phyloP scores from a whole-genome alignment of 2,888 invertebrate species.

The Allophyes oxyacanthae region DNA sequence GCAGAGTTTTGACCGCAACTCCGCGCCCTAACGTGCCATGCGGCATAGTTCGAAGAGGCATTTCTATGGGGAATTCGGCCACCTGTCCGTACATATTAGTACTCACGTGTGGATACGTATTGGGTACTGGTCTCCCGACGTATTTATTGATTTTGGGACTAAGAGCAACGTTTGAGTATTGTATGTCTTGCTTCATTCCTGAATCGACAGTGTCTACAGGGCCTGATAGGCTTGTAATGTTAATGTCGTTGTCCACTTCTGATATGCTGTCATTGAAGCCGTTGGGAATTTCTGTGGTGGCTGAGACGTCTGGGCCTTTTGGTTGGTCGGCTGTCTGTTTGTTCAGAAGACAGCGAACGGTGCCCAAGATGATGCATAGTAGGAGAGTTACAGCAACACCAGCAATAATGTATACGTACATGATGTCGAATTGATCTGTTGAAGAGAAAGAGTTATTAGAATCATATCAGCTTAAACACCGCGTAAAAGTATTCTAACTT shows the following conservation, averaged over 20 bases:
- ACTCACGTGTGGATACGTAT: conserved; percentile 86
- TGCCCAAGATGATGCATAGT: conserved; percentile 92
- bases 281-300: conserved; percentile 93
- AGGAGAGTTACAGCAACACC: conserved; percentile 92
- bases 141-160: conserved; percentile 87
- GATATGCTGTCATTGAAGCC: conserved; percentile 96
- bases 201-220: conserved; percentile 89
- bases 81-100: conserved; percentile 88
- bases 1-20: conserved; percentile 83
- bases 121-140: conserved; percentile 84
- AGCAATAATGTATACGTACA: conserved; percentile 95
- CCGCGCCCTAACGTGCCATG: conserved; percentile 84
- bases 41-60: conserved; percentile 86
- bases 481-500: not conserved
- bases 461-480: too few species aligned
- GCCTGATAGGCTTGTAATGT: conserved; percentile 91
- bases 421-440: conserved; percentile 93
- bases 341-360: conserved; percentile 92
- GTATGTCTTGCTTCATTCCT: conserved; percentile 82
- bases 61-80: conserved; percentile 86
- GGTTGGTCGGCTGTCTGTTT: conserved; percentile 90
- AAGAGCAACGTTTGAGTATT: conserved; percentile 81
- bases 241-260: conserved; percentile 94
- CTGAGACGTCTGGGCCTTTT: conserved; percentile 92
- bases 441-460: conserved; percentile 20